A percentile compares a stretch with the other conserved stretches of the same genome.
Conservation (phyloP, 2,888 invertebrate genomes). For the Luffia ferchaultella region DNA sequence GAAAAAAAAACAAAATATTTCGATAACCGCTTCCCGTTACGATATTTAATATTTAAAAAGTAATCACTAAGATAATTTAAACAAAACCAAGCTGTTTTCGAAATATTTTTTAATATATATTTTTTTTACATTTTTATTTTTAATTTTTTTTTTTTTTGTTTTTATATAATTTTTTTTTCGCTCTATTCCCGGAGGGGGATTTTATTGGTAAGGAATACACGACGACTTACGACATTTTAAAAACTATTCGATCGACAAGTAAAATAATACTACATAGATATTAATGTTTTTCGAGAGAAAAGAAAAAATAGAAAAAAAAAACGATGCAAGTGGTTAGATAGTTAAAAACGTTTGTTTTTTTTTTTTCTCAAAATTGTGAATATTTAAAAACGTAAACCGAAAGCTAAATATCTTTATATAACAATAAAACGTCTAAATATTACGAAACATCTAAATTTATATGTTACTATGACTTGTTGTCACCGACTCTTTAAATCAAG, state of each 20-base stretch:
- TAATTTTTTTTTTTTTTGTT: slow-evolving; percentile 25
- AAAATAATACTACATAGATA: slow-evolving; percentile 27
- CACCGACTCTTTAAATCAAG: background rate
- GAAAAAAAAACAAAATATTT: background rate
- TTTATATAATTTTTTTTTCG: slow-evolving; percentile 27
- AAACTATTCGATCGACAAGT: slow-evolving; percentile 12
- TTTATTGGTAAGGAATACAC: slow-evolving; percentile 37
- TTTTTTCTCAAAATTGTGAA: background rate
- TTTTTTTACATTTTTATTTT: slow-evolving; percentile 10
- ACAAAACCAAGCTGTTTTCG: background rate
- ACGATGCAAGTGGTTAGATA: too few species aligned
- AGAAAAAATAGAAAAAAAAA: too few species aligned
- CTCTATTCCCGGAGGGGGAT: slow-evolving; percentile 49
- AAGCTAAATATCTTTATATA: background rate
- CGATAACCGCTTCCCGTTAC: background rate
- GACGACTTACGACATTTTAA: slow-evolving; percentile 49
- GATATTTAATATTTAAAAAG: background rate
- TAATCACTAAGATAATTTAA: background rate
- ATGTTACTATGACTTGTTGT: background rate
- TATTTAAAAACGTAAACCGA: background rate
- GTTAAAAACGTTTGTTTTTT: background rate
- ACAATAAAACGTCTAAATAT: background rate
- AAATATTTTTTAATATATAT: slow-evolving; percentile 3
- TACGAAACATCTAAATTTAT: background rate
- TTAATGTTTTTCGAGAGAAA: too few species aligned